Evolutionary conservation across 2,113 vertebrate species (phyloP).

Genomic region (Anhinga rufa): DNA sequence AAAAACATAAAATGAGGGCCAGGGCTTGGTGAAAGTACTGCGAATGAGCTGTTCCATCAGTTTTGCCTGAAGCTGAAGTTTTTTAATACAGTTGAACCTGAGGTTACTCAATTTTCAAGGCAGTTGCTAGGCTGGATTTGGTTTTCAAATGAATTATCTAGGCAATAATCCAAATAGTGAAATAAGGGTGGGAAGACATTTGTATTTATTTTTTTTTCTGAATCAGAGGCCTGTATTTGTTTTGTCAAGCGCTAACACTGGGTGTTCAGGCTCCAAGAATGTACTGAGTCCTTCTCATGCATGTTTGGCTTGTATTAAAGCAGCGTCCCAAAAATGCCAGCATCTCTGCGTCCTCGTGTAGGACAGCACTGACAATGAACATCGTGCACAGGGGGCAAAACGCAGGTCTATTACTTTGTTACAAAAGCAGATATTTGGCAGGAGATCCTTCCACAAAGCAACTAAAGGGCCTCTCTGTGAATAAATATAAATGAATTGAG

Average conservation of each 20-base stretch:
- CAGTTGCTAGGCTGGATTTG: neutral
- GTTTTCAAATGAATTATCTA: conserved; percentile 2
- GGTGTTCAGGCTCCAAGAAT: neutral
- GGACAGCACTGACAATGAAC: neutral
- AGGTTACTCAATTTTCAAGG: conserved; percentile 41
- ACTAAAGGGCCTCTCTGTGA: neutral
- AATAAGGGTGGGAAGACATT: neutral
- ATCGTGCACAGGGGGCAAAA: neutral
- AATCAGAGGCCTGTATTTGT: neutral
- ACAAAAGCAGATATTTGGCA: neutral
- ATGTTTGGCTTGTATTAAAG: neutral
- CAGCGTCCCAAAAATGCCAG: neutral
- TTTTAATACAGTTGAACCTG: conserved; percentile 36
- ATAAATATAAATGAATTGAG: neutral
- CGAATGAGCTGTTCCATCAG: neutral
- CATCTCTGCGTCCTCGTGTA: neutral
- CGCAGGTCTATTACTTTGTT: neutral
- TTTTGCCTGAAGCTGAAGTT: conserved; percentile 22
- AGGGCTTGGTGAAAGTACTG: neutral
- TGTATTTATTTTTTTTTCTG: neutral
- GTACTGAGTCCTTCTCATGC: neutral
- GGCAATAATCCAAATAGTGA: neutral
- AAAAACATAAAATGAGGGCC: neutral
- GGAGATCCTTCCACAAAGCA: neutral
- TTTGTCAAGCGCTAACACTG: neutral